Evolutionary conservation across 2,888 invertebrate species (phyloP).

Genomic region (Erannis defoliaria): DNA sequence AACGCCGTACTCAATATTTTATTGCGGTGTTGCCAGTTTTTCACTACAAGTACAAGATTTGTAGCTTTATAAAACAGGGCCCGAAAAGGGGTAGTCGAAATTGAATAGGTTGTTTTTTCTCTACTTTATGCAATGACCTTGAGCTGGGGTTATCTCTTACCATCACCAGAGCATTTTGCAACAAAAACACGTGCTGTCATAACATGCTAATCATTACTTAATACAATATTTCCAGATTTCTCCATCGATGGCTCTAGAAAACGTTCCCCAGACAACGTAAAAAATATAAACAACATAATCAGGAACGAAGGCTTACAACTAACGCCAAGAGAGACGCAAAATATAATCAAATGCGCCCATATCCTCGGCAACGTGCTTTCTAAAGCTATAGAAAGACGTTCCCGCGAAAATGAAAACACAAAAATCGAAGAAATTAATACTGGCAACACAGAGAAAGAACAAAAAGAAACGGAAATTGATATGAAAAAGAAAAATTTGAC

Average conservation of each 20-base stretch:
- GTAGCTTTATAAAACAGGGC: too few species aligned
- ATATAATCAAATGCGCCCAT: constrained; percentile 78
- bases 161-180: too few species aligned
- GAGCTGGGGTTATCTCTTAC: too few species aligned
- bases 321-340: constrained; percentile 75
- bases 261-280: constrained; percentile 69
- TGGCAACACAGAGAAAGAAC: constrained; percentile 35
- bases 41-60: too few species aligned
- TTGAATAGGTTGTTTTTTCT: too few species aligned
- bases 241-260: constrained; percentile 63
- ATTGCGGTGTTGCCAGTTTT: too few species aligned
- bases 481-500: constrained; percentile 69
- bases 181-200: too few species aligned
- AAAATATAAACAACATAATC: constrained; percentile 67
- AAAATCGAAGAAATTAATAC: constrained; percentile 49
- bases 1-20: too few species aligned
- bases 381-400: constrained; percentile 72
- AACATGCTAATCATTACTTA: too few species aligned
- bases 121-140: too few species aligned
- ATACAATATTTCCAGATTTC: constrained; percentile 56
- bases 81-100: too few species aligned
- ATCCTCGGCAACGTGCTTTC: constrained; percentile 72
- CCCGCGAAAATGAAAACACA: constrained; percentile 55
- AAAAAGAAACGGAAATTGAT: constrained; percentile 51
- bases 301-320: constrained; percentile 71